Evolutionary conservation across 2,113 vertebrate genomes (phyloP), one percentile per base, ranked within the genome.

Genomic region (Forbesichthys agassizii): DNA sequence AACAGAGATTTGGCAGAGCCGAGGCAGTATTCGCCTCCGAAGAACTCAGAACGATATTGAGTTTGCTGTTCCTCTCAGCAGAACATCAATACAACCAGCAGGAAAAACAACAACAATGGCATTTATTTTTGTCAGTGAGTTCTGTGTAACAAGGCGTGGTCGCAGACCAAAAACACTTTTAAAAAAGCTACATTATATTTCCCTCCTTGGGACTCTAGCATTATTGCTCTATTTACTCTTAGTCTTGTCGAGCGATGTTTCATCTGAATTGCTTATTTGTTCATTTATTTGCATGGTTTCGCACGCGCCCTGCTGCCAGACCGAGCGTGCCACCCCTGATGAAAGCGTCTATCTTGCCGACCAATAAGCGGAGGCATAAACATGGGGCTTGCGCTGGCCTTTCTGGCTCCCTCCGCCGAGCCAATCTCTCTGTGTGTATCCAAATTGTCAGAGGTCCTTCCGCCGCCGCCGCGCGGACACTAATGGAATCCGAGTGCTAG

Each of bases 401-500:
- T 84, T 86, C 85, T 82, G 69, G 74, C 84, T 85, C 81, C 79
- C 84, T 86, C 87, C 85, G 74, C 86, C 86, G 72, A 93, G 90
- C 88, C 90, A 89, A 91, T 92, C 92, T 92, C 91, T 88, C 81
- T 80, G 82, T 87, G 88, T 89, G 87, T 89, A 87, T 90, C 85
- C 85, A 87, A 91, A 91, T 91, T 91, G 90, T 93, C 90, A 91
- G 89, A 93, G 91, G 91, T 91, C 86, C 85, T 90, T 90, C 90
- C 82, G 82, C 83, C 83, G 79, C 85, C 33, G 71, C 66, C 57
- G 83, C 84, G 81, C 58, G 84, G 81, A 88, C 85, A 86, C 88
- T 92, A 92, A 92, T 92, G 90, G 88, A 92, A 92, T 91, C 90
- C 83, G 88, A 86, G 90, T 75, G 86, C 90, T 84, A 88, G 91